Evolutionary conservation across 2,888 invertebrate species (phyloP).

Genomic region (Acanthococcus lagerstroemiae): DNA sequence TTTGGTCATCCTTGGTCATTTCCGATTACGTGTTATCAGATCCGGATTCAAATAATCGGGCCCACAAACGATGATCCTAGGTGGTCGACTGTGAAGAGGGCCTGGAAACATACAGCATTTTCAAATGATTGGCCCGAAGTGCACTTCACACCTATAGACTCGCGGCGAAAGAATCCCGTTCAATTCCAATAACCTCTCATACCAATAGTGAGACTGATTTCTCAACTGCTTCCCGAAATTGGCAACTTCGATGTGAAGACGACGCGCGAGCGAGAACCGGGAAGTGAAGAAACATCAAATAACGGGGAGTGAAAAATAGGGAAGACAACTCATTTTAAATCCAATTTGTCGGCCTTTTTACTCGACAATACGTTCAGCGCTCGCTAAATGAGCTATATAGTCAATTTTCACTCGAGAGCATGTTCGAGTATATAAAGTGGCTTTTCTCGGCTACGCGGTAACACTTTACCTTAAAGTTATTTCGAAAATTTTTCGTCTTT

Average conservation of each 20-base stretch:
- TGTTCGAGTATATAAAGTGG: slow-evolving; percentile 27
- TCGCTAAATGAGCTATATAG: slow-evolving; percentile 28
- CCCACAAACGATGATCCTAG: too few relatives aligned
- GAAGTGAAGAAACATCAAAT: not conserved
- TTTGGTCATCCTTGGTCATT: too few relatives aligned
- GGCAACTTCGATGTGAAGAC: not conserved
- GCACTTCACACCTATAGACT: too few relatives aligned
- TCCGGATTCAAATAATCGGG: too few relatives aligned
- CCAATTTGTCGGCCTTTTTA: slow-evolving; percentile 30
- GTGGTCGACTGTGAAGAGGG: too few relatives aligned
- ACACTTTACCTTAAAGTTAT: slow-evolving; percentile 20
- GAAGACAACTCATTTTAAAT: slow-evolving; percentile 31
- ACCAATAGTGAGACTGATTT: too few relatives aligned
- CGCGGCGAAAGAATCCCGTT: too few relatives aligned
- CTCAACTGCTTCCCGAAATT: not conserved
- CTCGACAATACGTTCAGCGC: slow-evolving; percentile 25
- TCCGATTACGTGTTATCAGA: too few relatives aligned
- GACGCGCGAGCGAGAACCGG: not conserved
- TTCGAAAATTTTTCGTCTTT: slow-evolving; percentile 9
- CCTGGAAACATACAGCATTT: too few relatives aligned
- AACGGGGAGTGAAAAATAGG: slow-evolving; percentile 8
- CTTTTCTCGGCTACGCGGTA: slow-evolving; percentile 12
- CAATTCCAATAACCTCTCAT: too few relatives aligned
- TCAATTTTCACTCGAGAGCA: slow-evolving; percentile 26
- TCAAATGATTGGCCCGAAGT: too few relatives aligned